phyloP scores from a whole-genome alignment of 2,113 vertebrate genomes.

The Sinosuthora webbiana region DNA sequence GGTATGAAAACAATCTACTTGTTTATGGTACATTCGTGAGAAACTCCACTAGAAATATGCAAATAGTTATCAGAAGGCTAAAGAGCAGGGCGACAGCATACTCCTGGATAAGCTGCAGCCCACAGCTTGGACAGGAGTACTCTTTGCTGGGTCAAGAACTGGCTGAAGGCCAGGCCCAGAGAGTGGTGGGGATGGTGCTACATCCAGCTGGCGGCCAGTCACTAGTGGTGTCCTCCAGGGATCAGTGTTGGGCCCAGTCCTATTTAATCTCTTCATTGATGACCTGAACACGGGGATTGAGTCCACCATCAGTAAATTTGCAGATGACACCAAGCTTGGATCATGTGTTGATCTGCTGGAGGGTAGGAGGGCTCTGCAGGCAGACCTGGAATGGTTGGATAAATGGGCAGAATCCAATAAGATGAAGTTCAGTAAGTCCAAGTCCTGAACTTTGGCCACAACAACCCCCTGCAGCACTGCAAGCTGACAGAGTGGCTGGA shows the following conservation, averaged over 20 bases:
- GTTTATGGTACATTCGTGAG: too few species aligned
- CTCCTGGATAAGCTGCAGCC: background rate
- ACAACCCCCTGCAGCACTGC: fast-evolving
- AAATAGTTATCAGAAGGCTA: too few species aligned
- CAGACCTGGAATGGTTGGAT: background rate
- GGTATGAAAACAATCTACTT: too few species aligned
- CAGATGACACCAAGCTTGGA: background rate
- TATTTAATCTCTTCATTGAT: background rate
- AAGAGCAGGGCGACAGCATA: too few species aligned
- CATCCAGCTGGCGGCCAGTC: background rate
- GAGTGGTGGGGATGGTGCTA: background rate
- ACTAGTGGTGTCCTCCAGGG: too few species aligned
- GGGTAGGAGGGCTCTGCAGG: background rate
- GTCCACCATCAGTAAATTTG: background rate
- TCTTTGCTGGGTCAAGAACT: background rate
- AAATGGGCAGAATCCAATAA: background rate
- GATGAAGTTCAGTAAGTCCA: background rate
- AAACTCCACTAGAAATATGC: too few species aligned
- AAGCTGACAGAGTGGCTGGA: background rate
- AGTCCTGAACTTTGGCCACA: background rate
- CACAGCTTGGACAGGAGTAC: fast-evolving
- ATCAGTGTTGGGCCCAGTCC: background rate
- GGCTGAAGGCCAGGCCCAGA: background rate
- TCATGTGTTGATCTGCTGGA: background rate
- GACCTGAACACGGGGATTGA: background rate